Evolutionary conservation across 2,888 invertebrate genomes (phyloP), one percentile per base, ranked within the genome.

Genomic region (Elegia similella): DNA sequence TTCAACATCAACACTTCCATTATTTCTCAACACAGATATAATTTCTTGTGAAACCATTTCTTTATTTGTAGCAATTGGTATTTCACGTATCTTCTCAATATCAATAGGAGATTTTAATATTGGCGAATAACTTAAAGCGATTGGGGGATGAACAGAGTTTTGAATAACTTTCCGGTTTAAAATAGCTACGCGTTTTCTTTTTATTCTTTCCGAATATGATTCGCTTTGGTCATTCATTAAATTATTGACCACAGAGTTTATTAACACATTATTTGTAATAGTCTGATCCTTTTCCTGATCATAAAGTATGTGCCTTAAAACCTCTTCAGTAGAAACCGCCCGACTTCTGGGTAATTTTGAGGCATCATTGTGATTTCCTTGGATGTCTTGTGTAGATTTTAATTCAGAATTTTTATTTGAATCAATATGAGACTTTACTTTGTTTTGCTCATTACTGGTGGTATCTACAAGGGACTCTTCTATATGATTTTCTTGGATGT

Each of bases 141-240:
- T 90, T 0, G 82, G 70, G 46, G 75, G 69, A 42, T 68, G 61
- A 44, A 66, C 61, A 58, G 67, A 76, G 15, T 62, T 61, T 65
- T 80, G 74, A 43, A 60, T 69, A 56, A 78, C 69, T 65, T 78
- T 68, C 64, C 87, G 78, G 65, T 84, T 84, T 16, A 86, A 60
- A 64, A 90, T 76, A 42, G 78, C 76, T 52, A 78, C 62, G 2
- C 88, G 78, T 70, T 89, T 89, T 30, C 66, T 73, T 59, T 68
- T 70, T 23, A 88, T 55, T 66, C 84, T 61, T 46, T 61, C 57
- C 10, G 12, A 42, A 7, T 42, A 16, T 16, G 29, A 5, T 34
- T 56, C 42, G 23, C 1, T n/a, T 46, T 12, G 12, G 10, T 55
- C 54, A 12, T 34, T 44, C 8, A 15, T 32, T 32, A 32, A 15